Conservation (phyloP, 2,888 invertebrate genomes). For the Meiosimyza platycephala region DNA sequence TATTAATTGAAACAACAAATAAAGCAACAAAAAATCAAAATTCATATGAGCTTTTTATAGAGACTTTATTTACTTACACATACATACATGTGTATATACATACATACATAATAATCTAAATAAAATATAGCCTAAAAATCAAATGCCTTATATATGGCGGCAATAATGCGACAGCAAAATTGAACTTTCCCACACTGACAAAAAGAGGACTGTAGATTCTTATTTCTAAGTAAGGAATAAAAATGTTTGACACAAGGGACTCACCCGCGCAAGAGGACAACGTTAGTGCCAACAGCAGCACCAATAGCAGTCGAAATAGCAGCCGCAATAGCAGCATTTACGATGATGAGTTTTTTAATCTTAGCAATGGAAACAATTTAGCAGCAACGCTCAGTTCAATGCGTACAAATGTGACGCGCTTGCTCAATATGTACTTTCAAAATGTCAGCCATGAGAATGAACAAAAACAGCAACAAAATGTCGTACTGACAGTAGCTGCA, state of each 20-base stretch:
- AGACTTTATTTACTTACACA: too few relatives aligned
- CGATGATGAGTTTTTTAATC: conserved; percentile 21
- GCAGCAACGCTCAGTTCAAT: conserved; percentile 50
- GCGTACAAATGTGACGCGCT: conserved; percentile 50
- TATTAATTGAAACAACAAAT: too few relatives aligned
- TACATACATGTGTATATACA: too few relatives aligned
- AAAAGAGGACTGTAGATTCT: neutral
- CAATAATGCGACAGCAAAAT: too few relatives aligned
- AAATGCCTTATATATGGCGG: too few relatives aligned
- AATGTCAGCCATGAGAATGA: conserved; percentile 39
- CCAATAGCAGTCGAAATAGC: neutral
- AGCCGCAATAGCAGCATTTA: conserved; percentile 1
- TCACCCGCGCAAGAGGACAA: neutral
- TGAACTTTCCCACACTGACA: too few relatives aligned
- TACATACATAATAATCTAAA: too few relatives aligned
- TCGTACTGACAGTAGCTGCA: conserved; percentile 22
- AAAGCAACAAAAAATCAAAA: too few relatives aligned
- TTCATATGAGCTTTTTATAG: too few relatives aligned
- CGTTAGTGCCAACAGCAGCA: conserved; percentile 37
- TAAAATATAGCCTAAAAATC: too few relatives aligned
- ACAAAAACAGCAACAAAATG: conserved; percentile 21
- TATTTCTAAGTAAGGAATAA: neutral
- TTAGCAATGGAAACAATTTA: conserved; percentile 41
- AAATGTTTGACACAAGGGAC: conserved; percentile 10
- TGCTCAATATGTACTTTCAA: conserved; percentile 49